Conservation (phyloP, 2,113 vertebrate species). For the Psettodes erumei region DNA sequence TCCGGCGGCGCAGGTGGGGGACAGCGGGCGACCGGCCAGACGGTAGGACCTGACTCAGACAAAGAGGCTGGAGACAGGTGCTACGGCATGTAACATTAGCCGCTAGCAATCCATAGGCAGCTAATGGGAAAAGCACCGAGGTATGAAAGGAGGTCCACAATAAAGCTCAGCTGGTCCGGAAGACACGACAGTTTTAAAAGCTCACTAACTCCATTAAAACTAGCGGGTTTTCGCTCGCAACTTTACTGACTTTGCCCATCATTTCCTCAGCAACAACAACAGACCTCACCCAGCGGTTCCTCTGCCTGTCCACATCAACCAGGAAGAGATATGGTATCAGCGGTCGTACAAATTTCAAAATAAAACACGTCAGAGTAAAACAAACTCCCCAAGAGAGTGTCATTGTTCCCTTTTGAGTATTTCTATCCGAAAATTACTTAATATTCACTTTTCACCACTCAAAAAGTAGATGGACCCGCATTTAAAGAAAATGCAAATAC, state of each 20-base stretch:
- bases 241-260: neutral
- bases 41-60: neutral
- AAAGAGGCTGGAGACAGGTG: constrained; percentile 59
- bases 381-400: accelerated
- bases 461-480: accelerated
- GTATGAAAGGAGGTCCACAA: neutral
- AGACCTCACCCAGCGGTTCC: constrained; percentile 65
- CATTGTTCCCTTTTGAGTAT: neutral
- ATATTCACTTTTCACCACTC: too few species aligned
- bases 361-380: neutral
- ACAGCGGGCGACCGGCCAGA: neutral
- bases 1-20: neutral
- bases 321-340: constrained; percentile 36
- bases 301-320: constrained; percentile 55
- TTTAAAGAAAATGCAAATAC: accelerated
- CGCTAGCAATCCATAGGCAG: constrained; percentile 21
- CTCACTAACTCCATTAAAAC: accelerated
- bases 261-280: constrained; percentile 18
- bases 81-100: constrained; percentile 18
- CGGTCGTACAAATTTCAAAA: constrained; percentile 28
- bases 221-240: neutral
- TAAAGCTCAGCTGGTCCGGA: neutral
- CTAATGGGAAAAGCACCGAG: neutral
- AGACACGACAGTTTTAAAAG: accelerated
- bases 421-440: accelerated